Percentiles rank a stretch among this genome's conserved stretches.
Conservation (phyloP, 1,140 invertebrate genomes). For the Pinna nobilis region DNA sequence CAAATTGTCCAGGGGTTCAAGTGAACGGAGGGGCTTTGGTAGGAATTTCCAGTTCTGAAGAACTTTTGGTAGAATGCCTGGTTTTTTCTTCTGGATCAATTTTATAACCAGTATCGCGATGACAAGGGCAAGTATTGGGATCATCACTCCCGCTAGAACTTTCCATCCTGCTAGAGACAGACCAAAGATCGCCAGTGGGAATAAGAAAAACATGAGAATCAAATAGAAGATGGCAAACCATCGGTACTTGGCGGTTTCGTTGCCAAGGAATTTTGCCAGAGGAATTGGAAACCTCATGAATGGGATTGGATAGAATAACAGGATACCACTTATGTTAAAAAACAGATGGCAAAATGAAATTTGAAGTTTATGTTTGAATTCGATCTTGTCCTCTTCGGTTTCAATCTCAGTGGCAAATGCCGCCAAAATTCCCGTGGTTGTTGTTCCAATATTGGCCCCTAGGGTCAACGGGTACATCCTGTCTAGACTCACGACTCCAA, state of each 20-base stretch:
- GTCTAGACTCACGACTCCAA: slow-evolving; percentile 79
- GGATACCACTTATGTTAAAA: slow-evolving; percentile 77
- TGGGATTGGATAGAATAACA: slow-evolving; percentile 80
- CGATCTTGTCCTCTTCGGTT: slow-evolving; percentile 44
- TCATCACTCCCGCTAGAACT: slow-evolving; percentile 56
- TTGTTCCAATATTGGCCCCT: slow-evolving; percentile 81
- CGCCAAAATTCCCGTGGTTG: slow-evolving; percentile 78
- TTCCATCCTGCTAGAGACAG: slow-evolving; percentile 72
- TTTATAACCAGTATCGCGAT: slow-evolving; percentile 60
- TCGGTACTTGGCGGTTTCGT: slow-evolving; percentile 77
- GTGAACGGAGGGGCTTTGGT: slow-evolving; percentile 54
- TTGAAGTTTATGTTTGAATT: slow-evolving; percentile 61
- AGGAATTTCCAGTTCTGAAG: slow-evolving; percentile 65
- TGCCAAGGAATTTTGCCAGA: slow-evolving; percentile 77
- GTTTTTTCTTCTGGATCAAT: slow-evolving; percentile 56
- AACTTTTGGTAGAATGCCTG: slow-evolving; percentile 48
- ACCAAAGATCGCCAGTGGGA: slow-evolving; percentile 76
- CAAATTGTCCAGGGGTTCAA: slow-evolving; percentile 57
- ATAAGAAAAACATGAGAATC: slow-evolving; percentile 76
- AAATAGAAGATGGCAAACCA: slow-evolving; percentile 80
- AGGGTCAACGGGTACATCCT: slow-evolving; percentile 79
- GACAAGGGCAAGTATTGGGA: slow-evolving; percentile 52
- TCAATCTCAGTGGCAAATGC: slow-evolving; percentile 75
- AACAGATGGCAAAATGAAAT: slow-evolving; percentile 68
- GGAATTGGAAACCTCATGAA: slow-evolving; percentile 77